Conservation (phyloP, 2,888 invertebrate species). For the Cancer borealis region DNA sequence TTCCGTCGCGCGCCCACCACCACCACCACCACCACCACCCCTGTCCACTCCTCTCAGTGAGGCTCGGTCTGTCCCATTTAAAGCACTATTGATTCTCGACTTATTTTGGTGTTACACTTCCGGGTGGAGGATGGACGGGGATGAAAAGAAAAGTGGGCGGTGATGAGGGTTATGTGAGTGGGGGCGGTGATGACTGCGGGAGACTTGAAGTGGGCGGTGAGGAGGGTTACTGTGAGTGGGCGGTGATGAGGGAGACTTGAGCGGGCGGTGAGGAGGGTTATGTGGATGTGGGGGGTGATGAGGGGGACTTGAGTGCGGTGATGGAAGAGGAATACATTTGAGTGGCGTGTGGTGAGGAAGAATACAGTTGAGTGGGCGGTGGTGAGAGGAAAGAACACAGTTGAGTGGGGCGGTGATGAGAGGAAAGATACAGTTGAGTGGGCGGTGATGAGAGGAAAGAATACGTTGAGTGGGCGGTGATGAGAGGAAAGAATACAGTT, state of each 20-base stretch:
- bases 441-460: no score
- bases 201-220: background rate
- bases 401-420: background rate
- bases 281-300: background rate
- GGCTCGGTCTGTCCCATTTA: slow-evolving; percentile 35
- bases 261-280: no score
- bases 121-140: slow-evolving; percentile 12
- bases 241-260: background rate
- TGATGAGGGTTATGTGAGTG: background rate
- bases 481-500: background rate
- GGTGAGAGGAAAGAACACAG: background rate
- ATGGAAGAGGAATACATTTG: background rate
- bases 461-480: background rate
- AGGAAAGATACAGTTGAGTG: no score
- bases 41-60: background rate
- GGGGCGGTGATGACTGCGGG: background rate
- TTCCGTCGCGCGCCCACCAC: background rate
- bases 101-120: slow-evolving; percentile 20
- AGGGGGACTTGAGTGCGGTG: background rate
- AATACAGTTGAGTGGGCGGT: background rate
- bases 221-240: background rate
- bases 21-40: background rate
- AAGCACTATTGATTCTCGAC: slow-evolving; percentile 31
- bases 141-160: background rate
- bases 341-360: background rate